These are phyloP conservation scores for Tauraco erythrolophus DNA, from an alignment of 2,113 vertebrate genomes.

Conservation along the genomic window DNA sequence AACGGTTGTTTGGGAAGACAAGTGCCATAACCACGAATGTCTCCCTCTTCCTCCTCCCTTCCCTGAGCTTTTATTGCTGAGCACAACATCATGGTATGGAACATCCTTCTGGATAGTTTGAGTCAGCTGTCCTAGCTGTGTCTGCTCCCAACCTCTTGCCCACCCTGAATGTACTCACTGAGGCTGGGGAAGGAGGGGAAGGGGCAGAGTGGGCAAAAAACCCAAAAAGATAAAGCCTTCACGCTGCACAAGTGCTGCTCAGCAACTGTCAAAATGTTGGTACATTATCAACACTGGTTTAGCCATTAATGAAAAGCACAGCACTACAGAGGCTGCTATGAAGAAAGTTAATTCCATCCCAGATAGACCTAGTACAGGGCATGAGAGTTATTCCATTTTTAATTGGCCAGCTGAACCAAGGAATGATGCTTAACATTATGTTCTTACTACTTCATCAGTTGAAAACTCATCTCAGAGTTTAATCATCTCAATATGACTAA, in stretches of 20 bases:
- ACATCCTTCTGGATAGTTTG: background rate
- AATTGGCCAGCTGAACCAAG: background rate
- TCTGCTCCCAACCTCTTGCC: too few relatives aligned
- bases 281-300: background rate
- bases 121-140: background rate
- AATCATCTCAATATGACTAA: background rate
- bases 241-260: background rate
- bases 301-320: background rate
- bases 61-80: background rate
- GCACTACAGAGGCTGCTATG: too few relatives aligned
- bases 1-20: background rate
- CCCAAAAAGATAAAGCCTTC: background rate
- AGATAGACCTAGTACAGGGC: background rate
- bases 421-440: background rate
- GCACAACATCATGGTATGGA: background rate
- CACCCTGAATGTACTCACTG: too few relatives aligned
- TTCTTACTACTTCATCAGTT: background rate
- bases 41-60: background rate
- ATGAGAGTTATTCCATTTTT: background rate
- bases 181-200: background rate
- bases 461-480: background rate
- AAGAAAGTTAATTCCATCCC: too few relatives aligned
- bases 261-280: background rate
- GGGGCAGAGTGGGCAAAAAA: background rate
- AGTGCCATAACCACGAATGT: rapidly evolving